Conservation (phyloP, 1,140 invertebrate species). For the Micrasema minimum region DNA sequence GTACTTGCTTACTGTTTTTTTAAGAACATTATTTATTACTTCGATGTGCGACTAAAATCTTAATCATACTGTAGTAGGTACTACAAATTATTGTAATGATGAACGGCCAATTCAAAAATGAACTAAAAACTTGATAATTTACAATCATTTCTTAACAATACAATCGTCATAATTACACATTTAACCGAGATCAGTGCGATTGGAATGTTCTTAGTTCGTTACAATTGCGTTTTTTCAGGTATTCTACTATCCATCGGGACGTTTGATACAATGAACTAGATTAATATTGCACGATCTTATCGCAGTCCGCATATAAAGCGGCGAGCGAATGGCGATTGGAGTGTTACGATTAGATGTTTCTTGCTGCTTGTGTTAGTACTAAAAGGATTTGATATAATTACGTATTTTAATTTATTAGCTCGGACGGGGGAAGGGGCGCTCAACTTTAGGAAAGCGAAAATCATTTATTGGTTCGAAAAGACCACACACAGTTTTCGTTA, state of each 20-base stretch:
- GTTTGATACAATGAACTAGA: constrained; percentile 36
- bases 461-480: too few relatives aligned
- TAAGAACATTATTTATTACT: too few relatives aligned
- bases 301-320: constrained; percentile 24
- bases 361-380: constrained; percentile 48
- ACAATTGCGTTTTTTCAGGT: constrained; percentile 19
- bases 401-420: constrained; percentile 54
- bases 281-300: constrained; percentile 48
- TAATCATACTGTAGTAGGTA: too few relatives aligned
- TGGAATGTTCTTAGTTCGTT: constrained; percentile 34
- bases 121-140: constrained; percentile 25
- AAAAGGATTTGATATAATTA: constrained; percentile 55
- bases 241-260: constrained; percentile 18
- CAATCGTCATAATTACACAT: constrained; percentile 33
- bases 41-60: too few relatives aligned
- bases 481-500: too few relatives aligned
- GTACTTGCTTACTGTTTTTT: too few relatives aligned
- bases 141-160: constrained; percentile 27
- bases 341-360: constrained; percentile 43
- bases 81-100: constrained; percentile 27
- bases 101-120: constrained; percentile 14
- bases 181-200: constrained; percentile 32
- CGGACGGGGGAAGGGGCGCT: constrained; percentile 15
- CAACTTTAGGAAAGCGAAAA: constrained; percentile 19
- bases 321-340: constrained; percentile 45